Percentiles rank a stretch among this genome's conserved stretches.
Conservation (phyloP, 2,797 vertebrate species). For the Oophaga sylvatica region DNA sequence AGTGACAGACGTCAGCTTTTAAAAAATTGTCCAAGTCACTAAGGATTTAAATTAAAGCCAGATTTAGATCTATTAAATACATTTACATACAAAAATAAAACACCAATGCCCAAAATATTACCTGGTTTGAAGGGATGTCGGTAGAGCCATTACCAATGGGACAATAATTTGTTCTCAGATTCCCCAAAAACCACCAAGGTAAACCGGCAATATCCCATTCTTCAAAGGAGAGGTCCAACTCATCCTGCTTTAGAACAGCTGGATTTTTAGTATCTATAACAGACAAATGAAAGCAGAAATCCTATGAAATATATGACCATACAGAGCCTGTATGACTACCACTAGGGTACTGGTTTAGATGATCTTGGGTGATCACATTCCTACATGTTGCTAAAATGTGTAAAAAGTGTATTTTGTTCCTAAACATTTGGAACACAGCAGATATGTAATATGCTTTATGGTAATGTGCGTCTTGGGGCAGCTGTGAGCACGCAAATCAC, state of each 20-base stretch:
- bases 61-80: too few species aligned
- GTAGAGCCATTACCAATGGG: conserved; percentile 94
- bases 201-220: conserved; percentile 95
- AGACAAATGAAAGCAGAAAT: neutral
- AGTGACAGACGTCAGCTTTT: too few species aligned
- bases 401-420: too few species aligned
- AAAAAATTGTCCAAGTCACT: too few species aligned
- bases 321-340: neutral
- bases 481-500: too few species aligned
- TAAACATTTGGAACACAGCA: too few species aligned
- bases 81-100: neutral
- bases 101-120: conserved; percentile 64
- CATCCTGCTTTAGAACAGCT: conserved; percentile 84
- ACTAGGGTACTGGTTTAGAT: too few species aligned
- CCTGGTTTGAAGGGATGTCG: conserved; percentile 96
- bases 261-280: conserved; percentile 73
- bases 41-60: too few species aligned
- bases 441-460: too few species aligned
- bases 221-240: conserved; percentile 88
- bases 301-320: neutral
- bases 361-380: too few species aligned
- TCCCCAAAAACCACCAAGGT: conserved; percentile 99
- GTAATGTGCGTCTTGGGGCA: too few species aligned
- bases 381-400: too few species aligned
- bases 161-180: conserved; percentile 89